phyloP scores from a whole-genome alignment of 37 sponge, comb jelly and placozoan species.

The Aphrocallistes beatrix region DNA sequence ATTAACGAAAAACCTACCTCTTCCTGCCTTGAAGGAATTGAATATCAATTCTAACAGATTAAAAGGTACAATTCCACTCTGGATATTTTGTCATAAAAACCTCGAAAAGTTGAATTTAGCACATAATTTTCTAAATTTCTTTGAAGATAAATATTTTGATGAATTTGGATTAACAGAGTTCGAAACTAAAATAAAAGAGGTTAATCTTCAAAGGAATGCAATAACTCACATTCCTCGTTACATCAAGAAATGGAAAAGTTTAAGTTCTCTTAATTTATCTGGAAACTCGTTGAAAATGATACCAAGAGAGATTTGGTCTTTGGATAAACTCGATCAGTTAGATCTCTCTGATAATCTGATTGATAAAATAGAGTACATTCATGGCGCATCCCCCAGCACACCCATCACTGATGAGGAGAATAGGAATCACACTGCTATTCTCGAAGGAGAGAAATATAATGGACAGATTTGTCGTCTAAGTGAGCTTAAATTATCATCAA shows the following conservation, averaged over 20 bases:
- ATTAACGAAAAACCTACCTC: not conserved
- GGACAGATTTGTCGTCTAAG: not conserved
- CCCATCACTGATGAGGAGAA: not conserved
- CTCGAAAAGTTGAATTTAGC: not conserved
- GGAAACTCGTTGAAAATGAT: not conserved
- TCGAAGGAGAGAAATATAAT: not conserved
- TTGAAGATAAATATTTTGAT: not conserved
- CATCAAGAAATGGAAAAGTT: not conserved
- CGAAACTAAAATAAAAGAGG: not conserved
- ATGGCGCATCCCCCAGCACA: not conserved
- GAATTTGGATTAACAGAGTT: not conserved
- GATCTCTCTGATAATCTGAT: not conserved
- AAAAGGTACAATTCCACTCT: not conserved
- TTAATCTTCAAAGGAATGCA: conserved; percentile 1
- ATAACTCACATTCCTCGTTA: not conserved
- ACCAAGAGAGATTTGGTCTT: not conserved
- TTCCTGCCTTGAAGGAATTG: not conserved
- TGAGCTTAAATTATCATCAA: not conserved
- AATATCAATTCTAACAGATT: not conserved
- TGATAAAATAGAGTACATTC: not conserved
- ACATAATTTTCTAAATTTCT: not conserved
- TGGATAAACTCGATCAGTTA: not conserved
- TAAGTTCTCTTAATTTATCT: not conserved
- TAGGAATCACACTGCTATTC: not conserved
- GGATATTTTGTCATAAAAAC: not conserved